Base-by-base conservation (phyloP, 2,888 invertebrate species). In the Phyllotreta striolata region DNA sequence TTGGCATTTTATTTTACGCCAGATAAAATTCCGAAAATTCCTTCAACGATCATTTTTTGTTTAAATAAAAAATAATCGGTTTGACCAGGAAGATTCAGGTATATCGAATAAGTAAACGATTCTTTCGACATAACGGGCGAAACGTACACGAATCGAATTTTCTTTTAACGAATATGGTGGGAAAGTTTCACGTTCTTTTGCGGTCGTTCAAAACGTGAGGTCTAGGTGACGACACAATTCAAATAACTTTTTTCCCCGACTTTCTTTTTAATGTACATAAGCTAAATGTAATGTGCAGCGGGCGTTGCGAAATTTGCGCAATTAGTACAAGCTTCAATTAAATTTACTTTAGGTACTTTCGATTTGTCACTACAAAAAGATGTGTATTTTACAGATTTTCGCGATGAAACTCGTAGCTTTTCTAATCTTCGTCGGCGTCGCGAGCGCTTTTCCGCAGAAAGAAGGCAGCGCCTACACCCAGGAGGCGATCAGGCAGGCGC, bases 401-500 rank as follows among this genome's bases (percentile, higher is more conserved):
- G 24, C 52, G 38, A 60, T 44, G 52, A 60, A 54, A 43, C 52
- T 13, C 51, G 35, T 43, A 63, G 76, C 82, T 66, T 78, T 84
- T 67, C 72, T 85, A 73, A 81, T 83, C 69, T 72, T 85, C 70
- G 82, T 86, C 73, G 84, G 85, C 63, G 77, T 83, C 46, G 85
- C 79, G 54, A 76, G 81, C 9, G 88, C 88, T 12, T 86, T 84
- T 58, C 91, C 91, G 2, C 88, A 89, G 78, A 88, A 92, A 72
- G 93, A 93, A 78, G 94, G 94, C 0, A 89, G 90, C 47, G 88
- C 89, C 64, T 93, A 92, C 83, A 90, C 91, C 75, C 90, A 91
- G 77, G 93, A 94, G 79, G 94, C 93, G 56, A 93, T 94, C 80
- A 87, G 90, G 67, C 93, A 94, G 81, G 93, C 93, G 0, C 93